Conservation (phyloP, 2,797 vertebrate species). For the Nothura maculosa region DNA sequence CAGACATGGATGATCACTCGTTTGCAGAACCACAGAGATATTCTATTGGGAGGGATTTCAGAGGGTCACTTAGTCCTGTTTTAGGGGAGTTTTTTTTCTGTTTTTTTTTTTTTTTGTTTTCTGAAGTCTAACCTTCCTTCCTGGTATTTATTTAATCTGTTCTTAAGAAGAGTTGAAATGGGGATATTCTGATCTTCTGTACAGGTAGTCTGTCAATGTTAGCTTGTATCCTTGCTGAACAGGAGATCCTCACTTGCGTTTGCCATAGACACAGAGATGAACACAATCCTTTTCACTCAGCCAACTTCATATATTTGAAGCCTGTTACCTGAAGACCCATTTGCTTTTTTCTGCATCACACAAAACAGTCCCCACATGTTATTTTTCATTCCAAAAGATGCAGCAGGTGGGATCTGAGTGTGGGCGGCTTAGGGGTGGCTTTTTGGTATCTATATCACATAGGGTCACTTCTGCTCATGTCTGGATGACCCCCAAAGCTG, state of each 20-base stretch:
- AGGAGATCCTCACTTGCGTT: not conserved
- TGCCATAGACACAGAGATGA: not conserved
- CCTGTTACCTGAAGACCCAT: accelerated
- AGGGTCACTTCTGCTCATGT: not conserved
- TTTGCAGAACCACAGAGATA: not conserved
- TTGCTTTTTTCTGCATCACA: not conserved
- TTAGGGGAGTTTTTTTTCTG: too few relatives aligned
- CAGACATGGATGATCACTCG: accelerated
- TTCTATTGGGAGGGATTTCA: not conserved
- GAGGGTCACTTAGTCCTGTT: not conserved
- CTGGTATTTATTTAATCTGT: not conserved
- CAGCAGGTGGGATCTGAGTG: not conserved
- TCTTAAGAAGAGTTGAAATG: not conserved
- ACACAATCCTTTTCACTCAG: not conserved
- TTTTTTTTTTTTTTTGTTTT: too few relatives aligned
- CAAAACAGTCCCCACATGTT: not conserved
- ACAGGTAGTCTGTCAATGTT: accelerated
- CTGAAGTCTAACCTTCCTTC: not conserved
- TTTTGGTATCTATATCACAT: not conserved
- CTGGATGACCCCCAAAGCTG: not conserved
- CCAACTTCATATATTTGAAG: not conserved
- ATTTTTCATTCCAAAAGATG: accelerated
- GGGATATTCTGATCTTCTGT: not conserved
- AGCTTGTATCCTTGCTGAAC: not conserved
- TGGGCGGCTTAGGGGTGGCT: not conserved